phyloP scores from a whole-genome alignment of 1,140 invertebrate genomes.

The Chrysopa pallens region DNA sequence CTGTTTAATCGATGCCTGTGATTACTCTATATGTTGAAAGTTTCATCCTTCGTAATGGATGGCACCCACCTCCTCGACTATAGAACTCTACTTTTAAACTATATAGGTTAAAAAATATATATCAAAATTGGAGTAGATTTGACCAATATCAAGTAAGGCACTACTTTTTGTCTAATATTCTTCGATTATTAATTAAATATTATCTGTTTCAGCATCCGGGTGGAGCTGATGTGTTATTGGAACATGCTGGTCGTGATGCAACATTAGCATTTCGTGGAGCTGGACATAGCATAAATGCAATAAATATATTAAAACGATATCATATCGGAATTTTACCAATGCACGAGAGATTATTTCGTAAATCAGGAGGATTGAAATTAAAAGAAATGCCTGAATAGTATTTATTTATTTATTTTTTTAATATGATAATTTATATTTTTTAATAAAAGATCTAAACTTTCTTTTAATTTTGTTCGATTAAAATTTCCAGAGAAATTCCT shows the following conservation, averaged over 20 bases:
- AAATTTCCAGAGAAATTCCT: too few species aligned
- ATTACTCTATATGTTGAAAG: too few species aligned
- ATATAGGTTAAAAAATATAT: too few species aligned
- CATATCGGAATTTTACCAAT: conserved; percentile 52
- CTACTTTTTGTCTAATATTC: too few species aligned
- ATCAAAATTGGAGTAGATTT: too few species aligned
- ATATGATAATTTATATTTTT: not conserved
- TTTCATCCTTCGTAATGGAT: too few species aligned
- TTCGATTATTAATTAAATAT: conserved; percentile 2
- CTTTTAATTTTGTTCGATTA: too few species aligned
- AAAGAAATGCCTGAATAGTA: conserved; percentile 12
- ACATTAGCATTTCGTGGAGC: conserved; percentile 65
- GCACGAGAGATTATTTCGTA: conserved; percentile 49
- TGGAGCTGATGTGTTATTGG: conserved; percentile 64
- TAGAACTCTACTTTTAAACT: too few species aligned
- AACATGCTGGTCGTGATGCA: conserved; percentile 73
- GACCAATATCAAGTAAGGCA: too few species aligned
- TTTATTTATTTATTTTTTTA: too few species aligned
- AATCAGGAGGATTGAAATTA: conserved; percentile 22
- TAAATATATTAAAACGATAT: conserved; percentile 38
- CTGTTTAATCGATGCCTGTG: too few species aligned
- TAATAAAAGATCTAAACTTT: not conserved
- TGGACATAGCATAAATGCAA: conserved; percentile 50
- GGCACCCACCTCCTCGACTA: too few species aligned
- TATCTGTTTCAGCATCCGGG: conserved; percentile 54